Evolutionary conservation across 2,888 invertebrate species (phyloP).

Genomic region (Chloroclysta siterata): DNA sequence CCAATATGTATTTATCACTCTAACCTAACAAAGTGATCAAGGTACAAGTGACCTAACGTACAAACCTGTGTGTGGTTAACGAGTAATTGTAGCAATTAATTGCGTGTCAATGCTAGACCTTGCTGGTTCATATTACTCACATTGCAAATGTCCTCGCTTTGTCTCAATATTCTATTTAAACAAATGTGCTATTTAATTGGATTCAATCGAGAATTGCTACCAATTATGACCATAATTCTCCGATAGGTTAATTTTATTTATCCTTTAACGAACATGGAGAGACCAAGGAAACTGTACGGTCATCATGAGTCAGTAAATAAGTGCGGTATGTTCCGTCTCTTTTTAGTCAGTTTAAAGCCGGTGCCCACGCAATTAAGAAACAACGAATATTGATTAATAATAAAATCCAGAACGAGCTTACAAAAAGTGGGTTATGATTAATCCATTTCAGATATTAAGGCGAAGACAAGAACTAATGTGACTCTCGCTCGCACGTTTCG

Average conservation of each 20-base stretch:
- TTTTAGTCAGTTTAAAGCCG: not conserved
- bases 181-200: constrained; percentile 19
- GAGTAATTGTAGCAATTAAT: constrained; percentile 34
- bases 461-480: too few species aligned
- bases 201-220: constrained; percentile 17
- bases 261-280: not conserved
- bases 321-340: not conserved
- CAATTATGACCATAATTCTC: constrained; percentile 16
- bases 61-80: constrained; percentile 13
- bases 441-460: too few species aligned
- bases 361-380: too few species aligned
- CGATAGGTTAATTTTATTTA: constrained; percentile 8
- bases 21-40: not conserved
- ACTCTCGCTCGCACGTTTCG: too few species aligned
- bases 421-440: too few species aligned
- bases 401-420: too few species aligned
- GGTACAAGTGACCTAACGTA: not conserved
- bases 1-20: too few species aligned
- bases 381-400: too few species aligned
- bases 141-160: constrained; percentile 40
- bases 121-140: constrained; percentile 33
- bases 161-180: constrained; percentile 41
- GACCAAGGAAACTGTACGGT: not conserved
- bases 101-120: constrained; percentile 32
- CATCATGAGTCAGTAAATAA: not conserved